A percentile compares a stretch with the other conserved stretches of the same genome.
Conservation (phyloP, 2,797 vertebrate species). For the Myotis vivesi region DNA sequence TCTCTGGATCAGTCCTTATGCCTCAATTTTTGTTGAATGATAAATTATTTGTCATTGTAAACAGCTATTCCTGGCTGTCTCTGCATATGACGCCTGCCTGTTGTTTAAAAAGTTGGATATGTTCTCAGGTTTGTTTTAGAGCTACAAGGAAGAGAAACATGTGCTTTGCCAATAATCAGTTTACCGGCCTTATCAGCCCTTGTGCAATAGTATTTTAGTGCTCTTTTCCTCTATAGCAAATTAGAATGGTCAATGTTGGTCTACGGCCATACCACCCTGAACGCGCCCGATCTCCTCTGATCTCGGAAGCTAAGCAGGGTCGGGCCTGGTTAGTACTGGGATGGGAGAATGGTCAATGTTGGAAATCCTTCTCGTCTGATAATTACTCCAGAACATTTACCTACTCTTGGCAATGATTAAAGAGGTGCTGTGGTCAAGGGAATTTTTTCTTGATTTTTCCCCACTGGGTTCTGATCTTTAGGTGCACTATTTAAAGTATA, state of each 20-base stretch:
- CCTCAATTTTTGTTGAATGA: conserved; percentile 37
- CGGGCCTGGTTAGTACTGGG: too few species aligned
- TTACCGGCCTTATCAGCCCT: neutral
- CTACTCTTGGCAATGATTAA: neutral
- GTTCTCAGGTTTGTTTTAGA: neutral
- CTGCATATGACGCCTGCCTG: neutral
- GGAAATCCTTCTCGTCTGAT: neutral
- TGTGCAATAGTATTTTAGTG: neutral
- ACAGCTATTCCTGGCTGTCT: conserved; percentile 5
- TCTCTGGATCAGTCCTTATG: neutral
- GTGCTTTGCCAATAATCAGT: neutral
- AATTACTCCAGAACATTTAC: neutral
- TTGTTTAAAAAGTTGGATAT: conserved; percentile 20
- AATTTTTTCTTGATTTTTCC: neutral
- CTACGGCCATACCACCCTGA: too few species aligned
- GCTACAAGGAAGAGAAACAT: neutral
- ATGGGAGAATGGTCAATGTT: neutral
- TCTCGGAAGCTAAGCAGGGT: too few species aligned
- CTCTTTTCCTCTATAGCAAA: conserved; percentile 23
- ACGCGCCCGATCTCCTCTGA: too few species aligned
- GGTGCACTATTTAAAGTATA: neutral
- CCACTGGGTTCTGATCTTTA: neutral
- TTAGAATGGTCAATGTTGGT: neutral
- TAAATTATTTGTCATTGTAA: conserved; percentile 32
- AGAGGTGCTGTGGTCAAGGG: neutral